Percentiles rank a stretch among this genome's conserved stretches.
Conservation (phyloP, 2,888 invertebrate species). For the Chalcis sispes region DNA sequence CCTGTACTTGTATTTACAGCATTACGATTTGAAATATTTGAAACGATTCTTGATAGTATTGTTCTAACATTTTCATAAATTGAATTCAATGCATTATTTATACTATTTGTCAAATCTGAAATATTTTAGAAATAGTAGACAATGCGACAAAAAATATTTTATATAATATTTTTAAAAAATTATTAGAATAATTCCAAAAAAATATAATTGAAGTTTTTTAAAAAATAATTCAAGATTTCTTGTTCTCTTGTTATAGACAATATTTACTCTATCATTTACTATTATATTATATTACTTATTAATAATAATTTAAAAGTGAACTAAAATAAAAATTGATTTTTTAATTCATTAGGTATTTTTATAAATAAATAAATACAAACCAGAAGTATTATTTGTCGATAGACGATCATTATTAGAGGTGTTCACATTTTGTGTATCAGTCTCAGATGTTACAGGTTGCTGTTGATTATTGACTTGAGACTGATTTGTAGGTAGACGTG, state of each 20-base stretch:
- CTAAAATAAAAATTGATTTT: neutral
- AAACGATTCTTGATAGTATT: neutral
- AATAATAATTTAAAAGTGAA: no score
- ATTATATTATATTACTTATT: no score
- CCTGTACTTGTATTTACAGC: constrained; percentile 1
- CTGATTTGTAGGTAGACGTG: neutral
- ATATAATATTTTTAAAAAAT: no score
- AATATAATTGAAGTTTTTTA: no score
- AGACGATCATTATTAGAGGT: neutral
- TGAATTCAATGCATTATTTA: neutral
- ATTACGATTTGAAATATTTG: constrained; percentile 14
- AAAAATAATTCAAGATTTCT: no score
- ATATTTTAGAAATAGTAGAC: no score
- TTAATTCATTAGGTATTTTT: neutral
- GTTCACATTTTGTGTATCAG: constrained; percentile 12
- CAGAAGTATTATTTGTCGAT: neutral
- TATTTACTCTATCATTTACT: no score
- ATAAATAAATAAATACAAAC: constrained; percentile 4
- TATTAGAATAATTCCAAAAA: no score
- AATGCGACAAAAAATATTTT: no score
- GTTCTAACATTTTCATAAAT: no score
- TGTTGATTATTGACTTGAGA: neutral
- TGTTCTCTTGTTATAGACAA: no score
- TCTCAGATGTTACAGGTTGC: constrained; percentile 8
- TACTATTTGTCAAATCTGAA: neutral